Percentiles rank a stretch among this genome's conserved stretches.
phyloP scores from a whole-genome alignment of 2,113 vertebrate species.

The Speoplatyrhinus poulsoni region DNA sequence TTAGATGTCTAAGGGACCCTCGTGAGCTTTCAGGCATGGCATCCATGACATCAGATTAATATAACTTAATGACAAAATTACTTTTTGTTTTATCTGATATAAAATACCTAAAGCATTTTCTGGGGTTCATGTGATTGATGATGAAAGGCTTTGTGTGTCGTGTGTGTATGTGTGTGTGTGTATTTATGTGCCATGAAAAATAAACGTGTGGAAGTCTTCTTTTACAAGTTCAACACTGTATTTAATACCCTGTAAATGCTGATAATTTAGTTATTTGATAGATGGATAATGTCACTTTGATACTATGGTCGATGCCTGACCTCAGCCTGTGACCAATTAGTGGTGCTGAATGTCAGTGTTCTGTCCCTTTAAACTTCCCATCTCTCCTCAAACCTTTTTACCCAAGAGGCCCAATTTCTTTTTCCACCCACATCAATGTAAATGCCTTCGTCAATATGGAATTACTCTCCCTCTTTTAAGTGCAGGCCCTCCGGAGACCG shows the following conservation, averaged over 20 bases:
- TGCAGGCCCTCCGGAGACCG: not conserved
- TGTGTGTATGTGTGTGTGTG: no score
- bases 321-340: not conserved
- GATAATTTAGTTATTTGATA: not conserved
- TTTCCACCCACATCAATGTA: slow-evolving; percentile 5
- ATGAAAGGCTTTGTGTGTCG: no score
- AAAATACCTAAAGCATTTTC: no score
- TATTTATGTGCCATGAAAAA: not conserved
- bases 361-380: slow-evolving; percentile 1
- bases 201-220: not conserved
- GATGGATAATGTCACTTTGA: not conserved
- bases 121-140: no score
- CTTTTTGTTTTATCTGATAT: no score
- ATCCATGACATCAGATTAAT: no score
- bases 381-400: not conserved
- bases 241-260: not conserved
- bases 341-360: not conserved
- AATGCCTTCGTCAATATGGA: slow-evolving; percentile 29
- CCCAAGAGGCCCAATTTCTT: not conserved
- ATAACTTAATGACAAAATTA: no score
- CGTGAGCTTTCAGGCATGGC: no score
- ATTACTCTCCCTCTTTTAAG: not conserved
- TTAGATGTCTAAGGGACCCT: no score
- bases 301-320: not conserved
- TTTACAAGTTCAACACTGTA: not conserved